Evolutionary conservation across 2,113 vertebrate species (phyloP).

Genomic region (Sula dactylatra): DNA sequence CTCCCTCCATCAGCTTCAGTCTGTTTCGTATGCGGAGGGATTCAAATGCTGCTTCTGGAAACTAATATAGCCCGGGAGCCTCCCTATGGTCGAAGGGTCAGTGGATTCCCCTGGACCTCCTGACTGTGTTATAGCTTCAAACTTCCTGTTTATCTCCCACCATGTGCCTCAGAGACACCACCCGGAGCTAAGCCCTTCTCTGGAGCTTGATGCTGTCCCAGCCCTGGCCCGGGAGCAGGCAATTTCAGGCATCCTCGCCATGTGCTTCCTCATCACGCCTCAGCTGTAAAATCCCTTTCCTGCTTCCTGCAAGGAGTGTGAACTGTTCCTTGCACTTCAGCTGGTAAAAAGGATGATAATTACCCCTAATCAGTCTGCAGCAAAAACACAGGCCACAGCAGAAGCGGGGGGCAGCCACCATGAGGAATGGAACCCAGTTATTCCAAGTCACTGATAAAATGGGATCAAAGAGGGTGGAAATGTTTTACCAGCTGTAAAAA

Average conservation of each 20-base stretch:
- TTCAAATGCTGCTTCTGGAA: neutral
- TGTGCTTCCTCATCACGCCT: conserved; percentile 3
- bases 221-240: neutral
- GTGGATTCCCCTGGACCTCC: neutral
- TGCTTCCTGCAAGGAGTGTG: conserved; percentile 24
- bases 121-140: neutral
- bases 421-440: conserved; percentile 8
- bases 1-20: neutral
- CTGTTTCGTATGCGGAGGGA: neutral
- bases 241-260: neutral
- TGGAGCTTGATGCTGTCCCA: neutral
- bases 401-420: neutral
- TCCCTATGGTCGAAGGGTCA: neutral
- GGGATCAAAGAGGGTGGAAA: neutral
- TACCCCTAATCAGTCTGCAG: conserved; percentile 41
- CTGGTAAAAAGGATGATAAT: conserved; percentile 39
- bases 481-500: neutral
- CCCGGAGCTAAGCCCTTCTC: neutral
- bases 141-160: neutral
- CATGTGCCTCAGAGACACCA: neutral
- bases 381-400: neutral
- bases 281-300: conserved; percentile 5
- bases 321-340: conserved; percentile 24
- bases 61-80: neutral
- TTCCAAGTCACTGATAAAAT: conserved; percentile 24